phyloP scores from a whole-genome alignment of 1,140 invertebrate species.

The Atta colombica region DNA sequence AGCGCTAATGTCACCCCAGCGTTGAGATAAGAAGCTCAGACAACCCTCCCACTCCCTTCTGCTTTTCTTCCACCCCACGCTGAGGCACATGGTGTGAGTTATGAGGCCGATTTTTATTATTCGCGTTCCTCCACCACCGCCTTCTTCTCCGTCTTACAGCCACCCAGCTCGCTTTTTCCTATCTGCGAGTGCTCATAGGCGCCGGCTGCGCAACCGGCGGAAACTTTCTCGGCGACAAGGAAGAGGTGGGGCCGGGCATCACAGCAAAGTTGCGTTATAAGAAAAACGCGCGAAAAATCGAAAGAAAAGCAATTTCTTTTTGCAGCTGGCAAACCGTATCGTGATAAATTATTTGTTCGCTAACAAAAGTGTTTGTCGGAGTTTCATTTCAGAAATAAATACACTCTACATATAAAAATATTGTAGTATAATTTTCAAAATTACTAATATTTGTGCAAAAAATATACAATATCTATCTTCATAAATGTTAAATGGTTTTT shows the following conservation, averaged over 20 bases:
- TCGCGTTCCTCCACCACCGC: conserved; percentile 78
- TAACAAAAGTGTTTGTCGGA: conserved; percentile 6
- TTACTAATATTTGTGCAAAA: not conserved
- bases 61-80: conserved; percentile 78
- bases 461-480: too few relatives aligned
- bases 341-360: conserved; percentile 35
- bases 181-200: conserved; percentile 77
- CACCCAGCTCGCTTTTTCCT: conserved; percentile 73
- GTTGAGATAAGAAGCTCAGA: conserved; percentile 85
- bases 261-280: conserved; percentile 46
- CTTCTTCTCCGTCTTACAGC: conserved; percentile 52
- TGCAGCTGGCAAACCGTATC: conserved; percentile 40
- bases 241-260: conserved; percentile 47
- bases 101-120: conserved; percentile 86
- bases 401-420: not conserved
- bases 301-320: conserved; percentile 63
- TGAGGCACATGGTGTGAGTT: conserved; percentile 83
- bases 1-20: conserved; percentile 84
- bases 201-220: conserved; percentile 74
- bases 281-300: conserved; percentile 57
- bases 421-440: not conserved
- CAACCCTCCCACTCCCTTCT: conserved; percentile 25
- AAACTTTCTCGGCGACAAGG: conserved; percentile 74
- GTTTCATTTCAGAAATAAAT: conserved; percentile 23
- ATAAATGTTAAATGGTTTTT: too few relatives aligned